Evolutionary conservation across 1,140 invertebrate genomes (phyloP), one percentile per base, ranked within the genome.

Genomic region (Solen grandis): DNA sequence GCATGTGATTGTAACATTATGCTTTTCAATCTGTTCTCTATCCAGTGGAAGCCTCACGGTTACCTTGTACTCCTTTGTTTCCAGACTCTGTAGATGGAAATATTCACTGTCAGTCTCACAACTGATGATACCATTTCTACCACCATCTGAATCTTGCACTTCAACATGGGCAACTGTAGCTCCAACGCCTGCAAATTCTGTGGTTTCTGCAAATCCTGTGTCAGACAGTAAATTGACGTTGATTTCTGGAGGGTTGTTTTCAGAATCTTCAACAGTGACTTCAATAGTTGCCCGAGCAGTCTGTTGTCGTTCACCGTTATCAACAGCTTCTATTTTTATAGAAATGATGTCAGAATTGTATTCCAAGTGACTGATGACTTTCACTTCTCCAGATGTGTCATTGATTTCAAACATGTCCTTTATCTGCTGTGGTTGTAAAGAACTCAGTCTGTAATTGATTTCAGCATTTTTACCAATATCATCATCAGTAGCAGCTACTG

Each of bases 341-440:
- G 74, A 80, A 35, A 83, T 83, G 1, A 55, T 33, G 31, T 63
- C 76, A 33, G 78, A 80, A 63, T 66, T 74, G 68, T 84, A 85
- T 25, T 75, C 72, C 22, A 85, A 50, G 59, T 83, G 59, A 0
- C 75, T 63, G 1, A 63, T 62, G 36, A 87, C 55, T 60, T 60
- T 77, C 0, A 87, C 29, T 27, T 82, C 78, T 33, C 86, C 87
- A 60, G 83, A 85, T 52, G 41, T 70, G 55, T 63, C 19, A 96
- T 86, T 96, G 95, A 90, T 99, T 97, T 31, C 97, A 96, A 76
- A 99, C 93, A 92, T 77, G 74, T 88, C 97, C 96, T 72, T 98
- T 92, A 36, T 96, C 93, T 92, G 98, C 98, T 92, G 98, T 96
- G 63, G 96, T 91, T 99, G 98, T 13, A 97, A 97, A 1, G 96